Evolutionary conservation across 2,888 invertebrate genomes (phyloP).

Genomic region (Agapostemon virescens): DNA sequence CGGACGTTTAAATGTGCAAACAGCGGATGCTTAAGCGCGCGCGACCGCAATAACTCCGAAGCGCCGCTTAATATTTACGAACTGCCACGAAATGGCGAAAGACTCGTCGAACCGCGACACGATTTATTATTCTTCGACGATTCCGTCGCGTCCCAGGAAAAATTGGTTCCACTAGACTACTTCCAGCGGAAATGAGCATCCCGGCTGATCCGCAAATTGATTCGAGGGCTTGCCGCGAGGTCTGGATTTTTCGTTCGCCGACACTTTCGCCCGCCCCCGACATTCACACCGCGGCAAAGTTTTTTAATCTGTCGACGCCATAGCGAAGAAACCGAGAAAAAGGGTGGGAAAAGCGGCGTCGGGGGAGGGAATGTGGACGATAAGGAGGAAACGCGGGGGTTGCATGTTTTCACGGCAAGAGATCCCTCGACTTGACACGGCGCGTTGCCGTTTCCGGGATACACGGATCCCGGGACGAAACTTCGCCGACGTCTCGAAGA

Average conservation of each 20-base stretch:
- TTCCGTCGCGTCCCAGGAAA: neutral
- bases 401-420: constrained; percentile 21
- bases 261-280: neutral
- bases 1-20: too few relatives aligned
- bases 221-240: constrained; percentile 20
- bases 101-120: neutral
- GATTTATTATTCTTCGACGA: neutral
- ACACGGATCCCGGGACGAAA: constrained; percentile 24
- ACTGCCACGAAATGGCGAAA: neutral
- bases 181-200: constrained; percentile 2
- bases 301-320: constrained; percentile 6
- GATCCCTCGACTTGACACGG: constrained; percentile 31
- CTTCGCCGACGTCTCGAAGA: constrained; percentile 23
- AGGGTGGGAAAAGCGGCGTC: neutral
- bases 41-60: neutral
- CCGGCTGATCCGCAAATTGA: constrained; percentile 38
- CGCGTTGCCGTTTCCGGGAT: constrained; percentile 29
- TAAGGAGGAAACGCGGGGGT: neutral
- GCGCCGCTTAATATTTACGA: neutral
- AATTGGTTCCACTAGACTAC: constrained; percentile 3
- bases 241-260: constrained; percentile 26
- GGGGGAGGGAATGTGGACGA: neutral
- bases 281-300: constrained; percentile 13
- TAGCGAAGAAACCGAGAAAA: neutral
- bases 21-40: neutral